Conservation (phyloP, 2,888 invertebrate genomes). For the Lordiphosa fenestrarum region DNA sequence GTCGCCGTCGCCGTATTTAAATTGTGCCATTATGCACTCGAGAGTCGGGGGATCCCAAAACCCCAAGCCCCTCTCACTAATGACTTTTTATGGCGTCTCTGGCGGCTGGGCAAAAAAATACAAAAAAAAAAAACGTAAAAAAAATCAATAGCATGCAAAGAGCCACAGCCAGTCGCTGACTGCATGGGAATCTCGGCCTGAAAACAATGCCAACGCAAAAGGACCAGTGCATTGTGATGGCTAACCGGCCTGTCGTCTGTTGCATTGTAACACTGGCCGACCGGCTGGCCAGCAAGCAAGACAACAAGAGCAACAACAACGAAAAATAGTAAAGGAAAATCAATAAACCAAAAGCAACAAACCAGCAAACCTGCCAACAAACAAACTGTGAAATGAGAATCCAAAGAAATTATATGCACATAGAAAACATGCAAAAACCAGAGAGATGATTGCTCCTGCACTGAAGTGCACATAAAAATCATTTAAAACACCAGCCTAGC, state of each 20-base stretch:
- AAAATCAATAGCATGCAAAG: conserved; percentile 71
- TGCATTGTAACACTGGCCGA: conserved; percentile 75
- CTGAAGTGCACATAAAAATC: conserved; percentile 72
- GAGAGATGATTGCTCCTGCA: conserved; percentile 20
- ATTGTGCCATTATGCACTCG: conserved; percentile 74
- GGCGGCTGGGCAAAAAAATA: conserved; percentile 25
- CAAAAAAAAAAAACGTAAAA: conserved; percentile 14
- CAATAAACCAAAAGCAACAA: conserved; percentile 59
- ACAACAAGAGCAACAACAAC: conserved; percentile 16
- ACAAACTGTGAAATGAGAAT: conserved; percentile 45
- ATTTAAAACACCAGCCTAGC: conserved; percentile 63
- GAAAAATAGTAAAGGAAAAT: conserved; percentile 45
- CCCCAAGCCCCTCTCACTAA: conserved; percentile 58
- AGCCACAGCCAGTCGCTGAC: conserved; percentile 17
- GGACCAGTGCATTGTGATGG: conserved; percentile 31
- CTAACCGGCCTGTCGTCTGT: conserved; percentile 53
- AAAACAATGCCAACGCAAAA: conserved; percentile 30
- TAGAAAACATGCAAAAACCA: conserved; percentile 18
- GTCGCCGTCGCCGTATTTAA: conserved; percentile 65
- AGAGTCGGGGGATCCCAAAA: conserved; percentile 16
- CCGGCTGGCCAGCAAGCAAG: conserved; percentile 55
- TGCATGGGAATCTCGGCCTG: conserved; percentile 43
- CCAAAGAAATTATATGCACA: conserved; percentile 58
- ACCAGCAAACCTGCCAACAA: conserved; percentile 40
- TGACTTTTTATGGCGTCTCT: conserved; percentile 69